Evolutionary conservation across 35 echinoderm and acorn worm species (phyloP), one percentile per base, ranked within the genome.

Genomic region (Patiria miniata): DNA sequence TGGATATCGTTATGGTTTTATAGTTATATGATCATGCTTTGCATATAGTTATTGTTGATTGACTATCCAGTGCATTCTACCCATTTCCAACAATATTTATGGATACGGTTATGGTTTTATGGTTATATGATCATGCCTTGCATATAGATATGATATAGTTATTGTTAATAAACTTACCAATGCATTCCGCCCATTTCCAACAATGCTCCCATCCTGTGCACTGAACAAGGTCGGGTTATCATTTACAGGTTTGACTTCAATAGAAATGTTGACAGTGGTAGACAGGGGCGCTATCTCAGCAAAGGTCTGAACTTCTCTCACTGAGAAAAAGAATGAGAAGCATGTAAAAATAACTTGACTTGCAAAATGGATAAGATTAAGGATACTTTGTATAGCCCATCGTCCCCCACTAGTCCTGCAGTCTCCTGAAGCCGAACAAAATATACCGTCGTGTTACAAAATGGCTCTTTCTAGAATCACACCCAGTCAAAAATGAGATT

Each of bases 251-350:
- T n/a, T 51, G 40, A 82, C 15, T 32, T 52, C 26, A 4, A 82
- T 32, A 28, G n/a, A 12, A 33, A 56, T 16, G 18, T 44, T 32
- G 10, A 82, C 42, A 22, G 6, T 21, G 15, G 40, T 44, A 52
- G 44, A 18, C 51, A 82, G 32, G 18, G 80, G 80, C 8, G 19
- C 33, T 17, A 82, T 82, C 33, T 82, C 80, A 32, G 2, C 12
- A 1, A 52, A 12, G 22, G 42, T 51, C 51, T 82, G 80, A 12
- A 82, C 15, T 23, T 82, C 80, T 82, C 51, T 52, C 38, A 82
- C 80, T 78, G 9, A 52, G 23, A 8, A 40, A n/a, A 1, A 8
- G 17, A 47, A 33, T 36, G 9, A 28, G 14, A 28, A n/a, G n/a
- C n/a, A n/a, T n/a, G n/a, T n/a, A n/a, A n/a, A n/a, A n/a, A n/a